Percentiles rank a stretch among this genome's conserved stretches.
phyloP scores from a whole-genome alignment of 2,888 invertebrate genomes.

The Amblyteles armatorius region DNA sequence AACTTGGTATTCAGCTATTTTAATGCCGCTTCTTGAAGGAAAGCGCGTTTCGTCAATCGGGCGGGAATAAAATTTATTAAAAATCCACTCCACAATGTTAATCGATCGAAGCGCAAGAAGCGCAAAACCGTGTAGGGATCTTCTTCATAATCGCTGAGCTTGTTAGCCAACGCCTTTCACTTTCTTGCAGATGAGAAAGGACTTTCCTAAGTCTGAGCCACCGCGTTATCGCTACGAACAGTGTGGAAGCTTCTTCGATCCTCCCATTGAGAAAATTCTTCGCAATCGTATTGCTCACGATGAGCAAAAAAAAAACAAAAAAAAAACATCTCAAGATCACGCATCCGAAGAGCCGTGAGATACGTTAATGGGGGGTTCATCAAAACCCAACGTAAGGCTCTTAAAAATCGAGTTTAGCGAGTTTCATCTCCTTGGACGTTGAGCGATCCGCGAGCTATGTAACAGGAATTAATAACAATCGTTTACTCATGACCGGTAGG shows the following conservation, averaged over 20 bases:
- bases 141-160: constrained; percentile 25
- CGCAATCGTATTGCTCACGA: not conserved
- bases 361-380: constrained; percentile 10
- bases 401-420: constrained; percentile 30
- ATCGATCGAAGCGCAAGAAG: constrained; percentile 54
- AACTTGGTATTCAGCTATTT: not conserved
- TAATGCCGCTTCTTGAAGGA: not conserved
- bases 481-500: not conserved
- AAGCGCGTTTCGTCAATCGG: not conserved
- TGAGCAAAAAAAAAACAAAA: not conserved
- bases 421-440: not conserved
- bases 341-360: not conserved
- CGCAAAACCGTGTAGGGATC: constrained; percentile 52
- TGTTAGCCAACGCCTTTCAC: constrained; percentile 55
- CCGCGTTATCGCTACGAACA: not conserved
- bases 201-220: constrained; percentile 1
- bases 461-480: constrained; percentile 16
- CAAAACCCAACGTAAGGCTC: constrained; percentile 7
- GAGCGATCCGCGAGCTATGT: not conserved
- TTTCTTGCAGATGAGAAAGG: constrained; percentile 37
- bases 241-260: not conserved
- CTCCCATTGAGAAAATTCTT: not conserved
- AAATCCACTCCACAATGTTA: constrained; percentile 42
- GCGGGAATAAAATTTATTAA: not conserved
- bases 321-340: constrained; percentile 4